Base-by-base conservation (phyloP, 2,797 vertebrate genomes). In the Onychomys torridus region DNA sequence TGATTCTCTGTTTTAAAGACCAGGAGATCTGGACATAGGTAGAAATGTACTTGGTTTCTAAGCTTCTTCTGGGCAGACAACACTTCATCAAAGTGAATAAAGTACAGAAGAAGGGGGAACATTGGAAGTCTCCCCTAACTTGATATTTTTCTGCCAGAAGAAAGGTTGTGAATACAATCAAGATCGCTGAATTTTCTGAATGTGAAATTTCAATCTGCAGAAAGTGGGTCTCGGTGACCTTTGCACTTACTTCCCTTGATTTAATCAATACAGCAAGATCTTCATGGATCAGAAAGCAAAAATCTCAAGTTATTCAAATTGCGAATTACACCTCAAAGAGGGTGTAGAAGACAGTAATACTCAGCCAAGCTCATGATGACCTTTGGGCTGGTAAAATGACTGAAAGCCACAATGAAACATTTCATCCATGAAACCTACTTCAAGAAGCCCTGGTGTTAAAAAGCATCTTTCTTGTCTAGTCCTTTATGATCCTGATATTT, bases 261-360 rank as follows among this genome's bases (percentile, higher is more conserved):
- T 91, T 71, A 82, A 93, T 65, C 17, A 34, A 16, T 77, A 63
- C 25, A 34, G 40, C 61, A 85, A 55, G 2, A 12, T 93, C 43
- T 71, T 94, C 88, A 75, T 40, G 57, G 69, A 91, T n/a, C 79
- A 96, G 71, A 76, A 90, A 95, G 19, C 75, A 89, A 85, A 95
- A 93, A 7, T 61, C 75, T 97, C 10, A 82, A 91, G 11, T 69
- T 27, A 85, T 71, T 43, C 71, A 87, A 63, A 84, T 19, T 81
- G 17, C n/a, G n/a, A 89, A 65, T 63, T 61, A 12, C 40, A 37
- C 43, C 59, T 17, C 29, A 81, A n/a, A 92, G 71, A 91, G 34
- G 69, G 29, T 11, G 17, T 83, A 23, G 21, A 82, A 83, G 79
- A 85, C 9, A 90, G 52, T 90, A 95, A 8, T 63, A 5, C 8